Evolutionary conservation across 2,888 invertebrate genomes (phyloP), one percentile per base, ranked within the genome.

Genomic region (Drosophila subquinaria): DNA sequence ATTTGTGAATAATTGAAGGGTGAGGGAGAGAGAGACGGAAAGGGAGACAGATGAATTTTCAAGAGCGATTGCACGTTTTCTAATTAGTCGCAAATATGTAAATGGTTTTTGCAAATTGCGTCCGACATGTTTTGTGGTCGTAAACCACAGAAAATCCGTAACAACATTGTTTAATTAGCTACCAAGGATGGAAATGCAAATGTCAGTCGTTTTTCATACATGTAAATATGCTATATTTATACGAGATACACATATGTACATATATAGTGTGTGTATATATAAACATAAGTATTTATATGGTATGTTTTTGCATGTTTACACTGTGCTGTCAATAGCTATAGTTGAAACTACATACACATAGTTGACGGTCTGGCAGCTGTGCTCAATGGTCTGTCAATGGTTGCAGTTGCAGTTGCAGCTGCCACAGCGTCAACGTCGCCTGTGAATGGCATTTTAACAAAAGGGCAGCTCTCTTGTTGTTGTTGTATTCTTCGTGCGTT

Each of bases 81-180:
- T 62, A 76, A 70, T 75, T 75, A 70, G 71, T 27, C 6, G 38
- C 52, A 62, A 48, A 52, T 50, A 30, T 30, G 30, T 30, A 64
- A 64, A 60, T 30, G 55, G 13, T 33, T 30, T 56, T 38, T 38
- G 5, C 33, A 33, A 76, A 70, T 47, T 76, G 51, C 35, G 27
- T 47, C 20, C 20, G 56, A 57, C 64, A 42, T 33, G 43, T 47
- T 65, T 47, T 56, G 59, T 59, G 65, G 76, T 47, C 56, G 4
- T 13, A 40, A 40, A 51, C 76, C 61, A 15, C 56, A 52, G 27
- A 10, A 48, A 63, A 56, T 48, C 33, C n/a, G 20, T 40, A 33
- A 48, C 38, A 53, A 59, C n/a, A 42, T 51, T 52, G 75, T 51
- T 53, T 76, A 76, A 76, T 76, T 76, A 61, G 57, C 57, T 36